Evolutionary conservation across 2,113 vertebrate species (phyloP).

Genomic region (Pachycephala philippinensis): DNA sequence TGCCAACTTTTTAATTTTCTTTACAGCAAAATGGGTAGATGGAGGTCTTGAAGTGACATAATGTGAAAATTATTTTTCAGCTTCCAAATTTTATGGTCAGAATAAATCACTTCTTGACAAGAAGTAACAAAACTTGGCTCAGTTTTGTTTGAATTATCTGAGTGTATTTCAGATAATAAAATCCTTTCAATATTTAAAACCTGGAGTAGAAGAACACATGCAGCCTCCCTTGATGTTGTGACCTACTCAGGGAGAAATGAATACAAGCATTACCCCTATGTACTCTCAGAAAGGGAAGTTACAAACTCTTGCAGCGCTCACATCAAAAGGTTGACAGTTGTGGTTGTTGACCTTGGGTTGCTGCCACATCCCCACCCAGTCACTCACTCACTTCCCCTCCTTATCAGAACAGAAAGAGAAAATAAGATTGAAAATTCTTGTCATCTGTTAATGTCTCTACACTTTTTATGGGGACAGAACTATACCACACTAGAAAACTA

Average conservation of each 20-base stretch:
- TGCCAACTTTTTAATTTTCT: not conserved
- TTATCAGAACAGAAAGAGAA: not conserved
- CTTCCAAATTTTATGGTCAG: not conserved
- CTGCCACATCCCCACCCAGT: not conserved
- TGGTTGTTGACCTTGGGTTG: not conserved
- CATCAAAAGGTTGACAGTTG: not conserved
- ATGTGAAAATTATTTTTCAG: not conserved
- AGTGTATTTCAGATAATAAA: not conserved
- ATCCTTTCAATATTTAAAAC: not conserved
- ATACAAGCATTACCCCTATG: not conserved
- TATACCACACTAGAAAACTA: not conserved
- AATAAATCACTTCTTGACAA: not conserved
- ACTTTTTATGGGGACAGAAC: not conserved
- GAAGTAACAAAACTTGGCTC: not conserved
- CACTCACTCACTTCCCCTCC: accelerated
- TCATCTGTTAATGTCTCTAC: not conserved
- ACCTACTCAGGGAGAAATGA: not conserved
- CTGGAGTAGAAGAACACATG: not conserved
- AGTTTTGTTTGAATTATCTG: not conserved
- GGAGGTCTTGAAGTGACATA: not conserved
- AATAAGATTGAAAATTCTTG: not conserved
- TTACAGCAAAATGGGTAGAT: not conserved
- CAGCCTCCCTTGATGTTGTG: not conserved
- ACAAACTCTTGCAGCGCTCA: not conserved
- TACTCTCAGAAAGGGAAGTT: not conserved